phyloP scores from a whole-genome alignment of 1,140 invertebrate species.

The Atta texana region DNA sequence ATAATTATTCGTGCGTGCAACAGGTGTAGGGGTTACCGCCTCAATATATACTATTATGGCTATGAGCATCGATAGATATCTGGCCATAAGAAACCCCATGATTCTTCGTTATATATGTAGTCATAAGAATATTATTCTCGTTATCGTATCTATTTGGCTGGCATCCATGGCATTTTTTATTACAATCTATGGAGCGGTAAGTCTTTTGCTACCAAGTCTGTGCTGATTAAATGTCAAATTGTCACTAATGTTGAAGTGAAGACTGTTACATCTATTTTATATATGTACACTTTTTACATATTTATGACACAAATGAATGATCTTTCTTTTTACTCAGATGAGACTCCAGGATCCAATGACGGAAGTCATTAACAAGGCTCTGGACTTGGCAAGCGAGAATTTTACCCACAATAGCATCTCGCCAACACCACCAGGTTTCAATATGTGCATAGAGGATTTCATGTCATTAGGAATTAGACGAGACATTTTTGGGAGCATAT shows the following conservation, averaged over 20 bases:
- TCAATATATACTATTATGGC: slow-evolving; percentile 93
- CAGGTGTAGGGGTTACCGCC: slow-evolving; percentile 91
- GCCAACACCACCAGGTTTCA: slow-evolving; percentile 66
- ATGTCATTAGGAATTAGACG: slow-evolving; percentile 73
- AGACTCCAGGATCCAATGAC: slow-evolving; percentile 71
- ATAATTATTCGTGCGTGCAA: slow-evolving; percentile 24
- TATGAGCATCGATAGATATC: slow-evolving; percentile 91
- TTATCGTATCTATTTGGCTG: slow-evolving; percentile 89
- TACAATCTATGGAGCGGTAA: slow-evolving; percentile 88
- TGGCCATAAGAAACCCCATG: slow-evolving; percentile 92
- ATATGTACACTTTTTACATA: neutral
- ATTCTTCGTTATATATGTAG: slow-evolving; percentile 89
- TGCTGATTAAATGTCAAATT: neutral
- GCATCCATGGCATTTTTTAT: slow-evolving; percentile 89
- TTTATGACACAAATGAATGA: too few relatives aligned
- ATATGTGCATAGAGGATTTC: slow-evolving; percentile 78
- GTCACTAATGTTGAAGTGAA: neutral
- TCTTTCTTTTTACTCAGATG: slow-evolving; percentile 63
- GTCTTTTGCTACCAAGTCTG: slow-evolving; percentile 20
- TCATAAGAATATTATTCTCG: slow-evolving; percentile 88
- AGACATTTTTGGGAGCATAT: slow-evolving; percentile 88
- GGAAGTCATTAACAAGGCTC: slow-evolving; percentile 71
- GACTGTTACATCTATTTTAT: neutral
- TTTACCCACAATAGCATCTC: slow-evolving; percentile 47
- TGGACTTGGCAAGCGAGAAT: slow-evolving; percentile 50